These are phyloP conservation scores for Phyllotreta striolata DNA, from an alignment of 2,888 invertebrate genomes.

Conservation along the genomic window DNA sequence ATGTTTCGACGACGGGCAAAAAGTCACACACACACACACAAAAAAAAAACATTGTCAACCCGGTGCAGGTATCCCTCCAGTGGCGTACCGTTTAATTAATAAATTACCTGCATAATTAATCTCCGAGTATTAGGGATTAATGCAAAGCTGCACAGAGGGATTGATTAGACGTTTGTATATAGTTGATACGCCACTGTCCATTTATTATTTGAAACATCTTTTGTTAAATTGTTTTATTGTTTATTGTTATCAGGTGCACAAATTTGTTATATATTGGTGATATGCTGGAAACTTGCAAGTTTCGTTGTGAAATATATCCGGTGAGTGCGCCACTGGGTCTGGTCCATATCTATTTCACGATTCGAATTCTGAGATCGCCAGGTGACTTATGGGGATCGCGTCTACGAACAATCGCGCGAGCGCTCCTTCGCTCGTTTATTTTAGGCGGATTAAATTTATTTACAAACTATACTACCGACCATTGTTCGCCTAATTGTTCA, in stretches of 20 bases:
- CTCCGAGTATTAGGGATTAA: too few relatives aligned
- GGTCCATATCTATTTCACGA: constrained; percentile 51
- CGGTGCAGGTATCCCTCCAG: constrained; percentile 44
- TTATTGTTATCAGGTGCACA: too few relatives aligned
- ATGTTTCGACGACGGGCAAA: constrained; percentile 53
- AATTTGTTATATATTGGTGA: too few relatives aligned
- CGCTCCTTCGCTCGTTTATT: constrained; percentile 53
- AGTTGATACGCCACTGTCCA: too few relatives aligned
- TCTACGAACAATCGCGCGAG: constrained; percentile 55
- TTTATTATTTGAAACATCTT: too few relatives aligned
- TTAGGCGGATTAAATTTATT: constrained; percentile 50
- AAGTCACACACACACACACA: constrained; percentile 52
- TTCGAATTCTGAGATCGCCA: constrained; percentile 52
- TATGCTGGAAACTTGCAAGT: not conserved
- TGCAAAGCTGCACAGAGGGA: too few relatives aligned
- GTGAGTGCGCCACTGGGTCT: constrained; percentile 26
- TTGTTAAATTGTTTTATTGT: too few relatives aligned
- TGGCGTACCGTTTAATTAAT: constrained; percentile 24
- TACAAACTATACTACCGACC: constrained; percentile 44
- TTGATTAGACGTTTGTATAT: too few relatives aligned
- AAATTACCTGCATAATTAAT: too few relatives aligned
- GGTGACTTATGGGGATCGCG: constrained; percentile 60
- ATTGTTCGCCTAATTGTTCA: constrained; percentile 54
- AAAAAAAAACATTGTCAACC: constrained; percentile 58
- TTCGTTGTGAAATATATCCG: not conserved